A percentile compares a stretch with the other conserved stretches of the same genome.
Conservation (phyloP, 2,888 invertebrate genomes). For the Drosophila demipolita region DNA sequence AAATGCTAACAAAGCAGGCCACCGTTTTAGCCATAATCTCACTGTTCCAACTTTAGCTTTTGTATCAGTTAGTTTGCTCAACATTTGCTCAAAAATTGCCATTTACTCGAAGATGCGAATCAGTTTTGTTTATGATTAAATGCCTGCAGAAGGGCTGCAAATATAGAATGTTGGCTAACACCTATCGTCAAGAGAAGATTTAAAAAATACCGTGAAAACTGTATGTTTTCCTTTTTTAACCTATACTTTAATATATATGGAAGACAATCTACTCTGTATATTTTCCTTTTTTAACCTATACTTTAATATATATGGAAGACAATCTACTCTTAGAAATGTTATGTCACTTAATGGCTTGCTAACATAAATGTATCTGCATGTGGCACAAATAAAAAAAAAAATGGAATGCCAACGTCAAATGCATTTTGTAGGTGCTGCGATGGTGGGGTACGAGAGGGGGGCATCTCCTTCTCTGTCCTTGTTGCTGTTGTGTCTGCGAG, state of each 20-base stretch:
- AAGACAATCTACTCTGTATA: too few species aligned
- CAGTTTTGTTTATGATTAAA: background rate
- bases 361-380: background rate
- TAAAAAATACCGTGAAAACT: background rate
- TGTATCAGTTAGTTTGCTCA: background rate
- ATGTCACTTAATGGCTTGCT: background rate
- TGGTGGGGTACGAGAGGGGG: background rate
- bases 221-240: too few species aligned
- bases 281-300: background rate
- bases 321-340: background rate
- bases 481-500: slow-evolving; percentile 10
- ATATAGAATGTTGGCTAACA: background rate
- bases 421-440: slow-evolving; percentile 15
- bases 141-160: background rate
- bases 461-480: background rate
- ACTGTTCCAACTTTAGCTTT: background rate
- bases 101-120: background rate
- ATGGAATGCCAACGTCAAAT: background rate
- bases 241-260: too few species aligned
- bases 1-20: background rate
- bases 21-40: background rate
- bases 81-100: background rate
- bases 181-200: background rate
- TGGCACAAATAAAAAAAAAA: slow-evolving; percentile 4
- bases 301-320: background rate